phyloP scores from a whole-genome alignment of 1,140 invertebrate genomes.

The Drosophila equinoxialis region DNA sequence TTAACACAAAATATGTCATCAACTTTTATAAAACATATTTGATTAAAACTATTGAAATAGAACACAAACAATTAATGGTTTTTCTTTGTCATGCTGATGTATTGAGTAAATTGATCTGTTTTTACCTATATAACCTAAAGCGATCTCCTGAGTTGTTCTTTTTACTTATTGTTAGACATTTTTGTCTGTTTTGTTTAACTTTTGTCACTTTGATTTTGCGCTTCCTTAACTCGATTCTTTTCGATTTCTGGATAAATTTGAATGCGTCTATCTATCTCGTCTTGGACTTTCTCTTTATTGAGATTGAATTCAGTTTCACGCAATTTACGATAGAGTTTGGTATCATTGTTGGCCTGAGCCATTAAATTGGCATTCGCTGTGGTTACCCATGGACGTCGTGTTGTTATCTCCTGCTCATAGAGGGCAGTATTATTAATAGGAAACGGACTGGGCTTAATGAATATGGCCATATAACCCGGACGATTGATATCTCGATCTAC shows the following conservation, averaged over 20 bases:
- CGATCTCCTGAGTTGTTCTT: background rate
- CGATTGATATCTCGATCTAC: constrained; percentile 33
- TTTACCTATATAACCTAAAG: constrained; percentile 1
- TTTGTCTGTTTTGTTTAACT: background rate
- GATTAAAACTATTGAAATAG: too few relatives aligned
- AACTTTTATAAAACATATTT: too few relatives aligned
- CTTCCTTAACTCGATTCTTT: background rate
- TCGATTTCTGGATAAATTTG: constrained; percentile 7
- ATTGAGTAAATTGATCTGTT: too few relatives aligned
- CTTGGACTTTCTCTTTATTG: constrained; percentile 15
- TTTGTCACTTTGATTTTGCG: background rate
- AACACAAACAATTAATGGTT: too few relatives aligned
- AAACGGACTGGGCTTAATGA: constrained; percentile 60
- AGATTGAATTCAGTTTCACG: background rate
- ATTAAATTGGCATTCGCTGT: constrained; percentile 25
- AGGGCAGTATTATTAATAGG: constrained; percentile 52
- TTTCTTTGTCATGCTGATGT: too few relatives aligned
- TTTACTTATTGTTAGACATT: background rate
- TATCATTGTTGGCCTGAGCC: background rate
- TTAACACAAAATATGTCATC: too few relatives aligned
- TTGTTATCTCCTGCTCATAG: constrained; percentile 42
- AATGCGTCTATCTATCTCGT: constrained; percentile 8
- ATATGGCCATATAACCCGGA: constrained; percentile 62
- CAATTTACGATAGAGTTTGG: background rate
- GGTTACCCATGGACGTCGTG: constrained; percentile 53